Evolutionary conservation across 2,113 vertebrate genomes (phyloP), one percentile per base, ranked within the genome.

Genomic region (Salvator merianae): DNA sequence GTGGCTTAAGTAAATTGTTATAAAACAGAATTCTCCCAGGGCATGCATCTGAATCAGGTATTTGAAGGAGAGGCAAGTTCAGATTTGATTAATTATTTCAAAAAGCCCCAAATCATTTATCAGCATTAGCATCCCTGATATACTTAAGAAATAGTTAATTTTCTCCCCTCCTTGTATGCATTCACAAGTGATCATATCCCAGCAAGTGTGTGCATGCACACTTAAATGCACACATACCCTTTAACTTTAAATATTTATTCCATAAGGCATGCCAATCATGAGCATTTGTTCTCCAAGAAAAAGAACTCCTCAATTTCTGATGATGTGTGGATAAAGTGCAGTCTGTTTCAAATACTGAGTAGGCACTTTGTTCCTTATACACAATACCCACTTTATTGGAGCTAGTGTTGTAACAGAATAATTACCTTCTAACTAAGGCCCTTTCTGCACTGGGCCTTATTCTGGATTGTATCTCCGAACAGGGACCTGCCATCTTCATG

Each of bases 371-470:
- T 80, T 70, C 36, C n/a, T 38, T 63, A 50, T 36, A 62, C 16
- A 87, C 47, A 84, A 87, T 83, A 4, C 47, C 76, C 50, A 69
- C 70, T 63, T 84, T 70, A 77, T 84, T 84, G 20, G 34, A 73
- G 40, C 38, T 43, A 10, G 24, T 30, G 10, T 75, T 72, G 62
- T 66, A 20, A 59, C 22, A 68, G n/a, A 70, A 36, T 79, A 7
- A 68, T 36, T 76, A 77, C 40, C 34, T 59, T 75, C 69, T n/a
- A 74, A 47, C 71, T 43, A 10, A 38, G 63, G 26, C 24, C 63
- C 63, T 28, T 65, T 65, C 63, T 65, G 26, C 63, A 28, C 26
- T 65, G 24, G 24, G 63, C 26, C 63, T 65, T 65, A 13, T 59
- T 59, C 55, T 20, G 20, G 16, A 59, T 59, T 20, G 3, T 59